Conservation (phyloP, 2,797 vertebrate species). For the Phylloscopus collybita region DNA sequence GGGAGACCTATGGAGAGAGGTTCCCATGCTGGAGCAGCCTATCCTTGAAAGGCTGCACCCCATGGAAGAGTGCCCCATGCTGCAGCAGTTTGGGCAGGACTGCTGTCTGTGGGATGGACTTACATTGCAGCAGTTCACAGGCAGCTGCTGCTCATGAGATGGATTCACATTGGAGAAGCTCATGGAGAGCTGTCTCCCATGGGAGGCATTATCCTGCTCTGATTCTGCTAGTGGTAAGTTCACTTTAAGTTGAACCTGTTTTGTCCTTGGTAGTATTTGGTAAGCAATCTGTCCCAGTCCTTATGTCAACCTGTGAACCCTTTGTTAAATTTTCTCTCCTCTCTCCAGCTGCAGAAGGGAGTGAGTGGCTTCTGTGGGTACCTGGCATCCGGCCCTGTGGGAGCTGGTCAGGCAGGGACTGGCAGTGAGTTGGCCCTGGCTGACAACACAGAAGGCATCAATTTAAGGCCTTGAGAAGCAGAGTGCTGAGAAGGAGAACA, state of each 20-base stretch:
- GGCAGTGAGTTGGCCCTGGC: not conserved
- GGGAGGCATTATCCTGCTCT: not conserved
- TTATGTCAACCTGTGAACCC: not conserved
- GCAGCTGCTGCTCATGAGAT: not conserved
- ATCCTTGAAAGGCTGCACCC: not conserved
- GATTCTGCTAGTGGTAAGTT: not conserved
- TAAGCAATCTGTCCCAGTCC: too few relatives aligned
- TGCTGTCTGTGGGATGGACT: not conserved
- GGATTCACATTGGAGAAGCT: not conserved
- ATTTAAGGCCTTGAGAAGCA: not conserved
- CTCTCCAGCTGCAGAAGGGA: not conserved
- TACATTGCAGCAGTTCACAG: not conserved
- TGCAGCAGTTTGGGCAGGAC: not conserved
- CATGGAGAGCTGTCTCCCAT: not conserved
- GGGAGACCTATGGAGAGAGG: not conserved
- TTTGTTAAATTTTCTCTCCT: not conserved
- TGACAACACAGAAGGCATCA: not conserved
- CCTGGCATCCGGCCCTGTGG: not conserved
- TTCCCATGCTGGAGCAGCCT: not conserved
- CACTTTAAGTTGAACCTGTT: not conserved
- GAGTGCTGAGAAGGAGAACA: not conserved
- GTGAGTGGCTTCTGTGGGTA: not conserved
- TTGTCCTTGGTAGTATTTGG: not conserved
- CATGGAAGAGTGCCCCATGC: not conserved
- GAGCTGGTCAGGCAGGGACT: not conserved